Conservation (phyloP, 2,888 invertebrate genomes). For the Cantharis rustica region DNA sequence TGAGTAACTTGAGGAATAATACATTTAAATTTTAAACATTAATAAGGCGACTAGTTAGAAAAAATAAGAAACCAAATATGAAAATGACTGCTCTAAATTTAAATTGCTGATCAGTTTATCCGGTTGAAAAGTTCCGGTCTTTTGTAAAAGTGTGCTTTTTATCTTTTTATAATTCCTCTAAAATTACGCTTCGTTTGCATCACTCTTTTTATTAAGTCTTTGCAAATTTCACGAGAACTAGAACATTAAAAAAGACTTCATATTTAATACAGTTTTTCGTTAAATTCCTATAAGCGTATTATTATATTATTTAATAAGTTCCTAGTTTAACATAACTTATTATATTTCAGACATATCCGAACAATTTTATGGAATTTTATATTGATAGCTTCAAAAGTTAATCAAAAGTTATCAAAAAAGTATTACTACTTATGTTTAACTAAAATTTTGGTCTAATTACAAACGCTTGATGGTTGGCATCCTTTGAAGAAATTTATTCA, state of each 20-base stretch:
- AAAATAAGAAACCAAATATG: constrained; percentile 26
- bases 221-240: constrained; percentile 6
- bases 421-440: too few relatives aligned
- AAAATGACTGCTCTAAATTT: constrained; percentile 54
- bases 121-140: constrained; percentile 54
- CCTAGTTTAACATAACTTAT: not conserved
- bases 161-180: constrained; percentile 46
- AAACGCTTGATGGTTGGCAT: too few relatives aligned
- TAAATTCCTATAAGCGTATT: not conserved
- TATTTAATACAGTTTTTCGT: not conserved
- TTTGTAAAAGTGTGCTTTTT: constrained; percentile 43
- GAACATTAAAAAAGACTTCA: not conserved
- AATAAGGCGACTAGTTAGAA: not conserved
- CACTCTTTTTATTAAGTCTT: constrained; percentile 30
- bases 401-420: too few relatives aligned
- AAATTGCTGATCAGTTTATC: constrained; percentile 58
- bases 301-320: not conserved
- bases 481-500: too few relatives aligned
- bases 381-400: too few relatives aligned
- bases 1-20: not conserved
- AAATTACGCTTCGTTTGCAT: constrained; percentile 45
- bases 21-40: not conserved
- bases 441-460: too few relatives aligned
- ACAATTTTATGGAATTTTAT: too few relatives aligned
- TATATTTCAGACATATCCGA: not conserved